Conservation (phyloP, 1,140 invertebrate species). For the Paramacrobiotus metropolitanus region DNA sequence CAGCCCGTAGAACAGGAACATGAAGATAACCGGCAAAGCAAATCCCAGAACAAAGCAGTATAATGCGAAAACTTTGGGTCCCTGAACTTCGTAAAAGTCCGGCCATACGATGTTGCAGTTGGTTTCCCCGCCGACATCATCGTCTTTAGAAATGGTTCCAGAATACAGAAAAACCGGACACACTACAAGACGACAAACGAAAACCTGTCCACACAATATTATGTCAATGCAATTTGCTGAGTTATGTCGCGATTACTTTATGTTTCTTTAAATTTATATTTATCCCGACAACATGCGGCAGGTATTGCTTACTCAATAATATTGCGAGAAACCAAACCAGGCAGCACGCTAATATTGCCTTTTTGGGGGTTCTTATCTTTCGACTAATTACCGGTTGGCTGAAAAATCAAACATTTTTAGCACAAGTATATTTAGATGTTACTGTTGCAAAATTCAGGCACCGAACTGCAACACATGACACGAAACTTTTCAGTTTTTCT, state of each 20-base stretch:
- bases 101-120: conserved; percentile 63
- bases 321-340: not conserved
- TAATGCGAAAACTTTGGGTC: conserved; percentile 48
- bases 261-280: no score
- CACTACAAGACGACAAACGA: conserved; percentile 26
- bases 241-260: no score
- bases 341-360: not conserved
- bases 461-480: no score
- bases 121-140: not conserved
- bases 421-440: not conserved
- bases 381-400: not conserved
- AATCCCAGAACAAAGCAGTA: conserved; percentile 83
- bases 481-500: not conserved
- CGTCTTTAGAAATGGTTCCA: conserved; percentile 19
- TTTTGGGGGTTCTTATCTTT: not conserved
- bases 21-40: conserved; percentile 65
- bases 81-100: conserved; percentile 22
- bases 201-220: not conserved
- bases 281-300: no score
- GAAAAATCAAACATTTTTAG: not conserved
- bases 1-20: conserved; percentile 80
- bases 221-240: no score
- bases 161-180: conserved; percentile 72
- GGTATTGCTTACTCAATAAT: not conserved
- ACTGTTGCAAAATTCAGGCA: no score